phyloP scores from a whole-genome alignment of 2,113 vertebrate genomes.

The Strix uralensis region DNA sequence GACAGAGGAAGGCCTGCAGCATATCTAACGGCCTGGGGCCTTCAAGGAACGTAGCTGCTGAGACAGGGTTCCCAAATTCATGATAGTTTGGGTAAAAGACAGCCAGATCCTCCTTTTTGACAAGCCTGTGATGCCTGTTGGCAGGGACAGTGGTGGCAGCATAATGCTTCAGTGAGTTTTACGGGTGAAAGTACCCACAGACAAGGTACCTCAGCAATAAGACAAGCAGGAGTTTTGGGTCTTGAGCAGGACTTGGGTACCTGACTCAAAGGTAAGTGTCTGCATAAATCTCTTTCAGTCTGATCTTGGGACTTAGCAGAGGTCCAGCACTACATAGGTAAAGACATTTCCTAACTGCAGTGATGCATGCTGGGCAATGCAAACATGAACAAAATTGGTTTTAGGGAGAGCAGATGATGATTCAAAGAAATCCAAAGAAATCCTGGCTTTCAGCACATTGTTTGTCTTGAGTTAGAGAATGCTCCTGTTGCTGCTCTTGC shows the following conservation, averaged over 20 bases:
- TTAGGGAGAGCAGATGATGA: not conserved
- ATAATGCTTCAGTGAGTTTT: not conserved
- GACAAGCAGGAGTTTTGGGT: not conserved
- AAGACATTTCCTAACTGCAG: rapidly evolving
- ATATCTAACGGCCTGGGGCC: not conserved
- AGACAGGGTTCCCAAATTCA: not conserved
- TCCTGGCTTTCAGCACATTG: rapidly evolving
- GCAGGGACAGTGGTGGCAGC: not conserved
- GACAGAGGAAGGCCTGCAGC: not conserved
- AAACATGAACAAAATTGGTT: not conserved
- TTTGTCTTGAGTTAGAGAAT: not conserved
- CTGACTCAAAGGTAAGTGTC: not conserved
- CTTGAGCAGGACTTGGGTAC: not conserved
- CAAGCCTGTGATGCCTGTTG: not conserved
- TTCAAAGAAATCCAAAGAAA: not conserved
- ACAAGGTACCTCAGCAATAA: not conserved
- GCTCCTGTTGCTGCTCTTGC: not conserved
- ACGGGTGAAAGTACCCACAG: not conserved
- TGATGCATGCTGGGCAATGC: not conserved
- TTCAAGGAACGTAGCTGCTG: not conserved
- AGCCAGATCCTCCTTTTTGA: not conserved
- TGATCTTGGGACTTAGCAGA: not conserved
- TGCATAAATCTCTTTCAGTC: not conserved
- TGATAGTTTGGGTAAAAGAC: not conserved
- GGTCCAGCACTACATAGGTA: not conserved